Evolutionary conservation across 2,888 invertebrate genomes (phyloP).

Genomic region (Cyclophora albipunctata): DNA sequence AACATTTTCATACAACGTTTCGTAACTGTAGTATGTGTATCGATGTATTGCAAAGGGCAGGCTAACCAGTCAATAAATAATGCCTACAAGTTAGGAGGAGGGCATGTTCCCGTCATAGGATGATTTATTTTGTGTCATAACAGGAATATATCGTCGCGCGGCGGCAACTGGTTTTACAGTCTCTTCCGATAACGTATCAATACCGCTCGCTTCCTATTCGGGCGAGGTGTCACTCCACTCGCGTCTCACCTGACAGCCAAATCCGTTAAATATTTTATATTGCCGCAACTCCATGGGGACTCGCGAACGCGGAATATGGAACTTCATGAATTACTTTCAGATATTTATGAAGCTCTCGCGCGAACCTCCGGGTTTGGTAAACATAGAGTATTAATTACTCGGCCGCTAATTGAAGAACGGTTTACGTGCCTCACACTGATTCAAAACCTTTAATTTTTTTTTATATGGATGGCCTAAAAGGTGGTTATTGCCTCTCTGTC

Average conservation of each 20-base stretch:
- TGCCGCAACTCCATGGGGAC: constrained; percentile 12
- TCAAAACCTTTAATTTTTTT: constrained; percentile 10
- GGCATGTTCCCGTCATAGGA: constrained; percentile 14
- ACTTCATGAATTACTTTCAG: constrained; percentile 18
- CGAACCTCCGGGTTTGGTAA: constrained; percentile 14
- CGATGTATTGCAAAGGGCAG: constrained; percentile 1
- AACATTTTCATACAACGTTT: no score
- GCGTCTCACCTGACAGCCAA: constrained; percentile 10
- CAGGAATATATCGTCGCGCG: constrained; percentile 14
- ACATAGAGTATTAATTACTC: constrained; percentile 21
- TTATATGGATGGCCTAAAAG: constrained; percentile 16
- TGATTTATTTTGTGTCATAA: constrained; percentile 32
- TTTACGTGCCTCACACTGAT: constrained; percentile 2
- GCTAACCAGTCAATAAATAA: constrained; percentile 15
- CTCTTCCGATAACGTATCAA: constrained; percentile 36
- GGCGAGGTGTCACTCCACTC: constrained; percentile 8
- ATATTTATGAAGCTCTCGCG: constrained; percentile 22
- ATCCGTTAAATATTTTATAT: constrained; percentile 17
- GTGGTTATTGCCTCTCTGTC: constrained; percentile 29
- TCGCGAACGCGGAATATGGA: constrained; percentile 14
- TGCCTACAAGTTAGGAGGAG: constrained; percentile 11
- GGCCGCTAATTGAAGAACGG: constrained; percentile 17
- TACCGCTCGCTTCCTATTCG: constrained; percentile 33
- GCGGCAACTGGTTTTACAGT: constrained; percentile 33
- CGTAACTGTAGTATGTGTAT: no score